A percentile compares a stretch with the other conserved stretches of the same genome.
Conservation (phyloP, 2,888 invertebrate genomes). For the Anthoptus insignis region DNA sequence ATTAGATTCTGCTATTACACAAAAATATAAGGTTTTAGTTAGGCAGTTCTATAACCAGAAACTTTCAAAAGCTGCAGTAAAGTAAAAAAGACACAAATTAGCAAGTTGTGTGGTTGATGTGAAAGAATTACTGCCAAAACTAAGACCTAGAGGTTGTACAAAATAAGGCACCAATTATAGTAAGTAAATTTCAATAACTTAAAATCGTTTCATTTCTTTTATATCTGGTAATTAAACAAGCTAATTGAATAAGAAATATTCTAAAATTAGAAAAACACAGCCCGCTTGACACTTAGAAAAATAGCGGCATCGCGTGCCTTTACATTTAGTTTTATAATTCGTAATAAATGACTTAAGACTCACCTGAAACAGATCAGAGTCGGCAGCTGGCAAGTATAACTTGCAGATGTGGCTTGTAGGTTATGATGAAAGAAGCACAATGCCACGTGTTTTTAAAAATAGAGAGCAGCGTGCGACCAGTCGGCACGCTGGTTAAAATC, state of each 20-base stretch:
- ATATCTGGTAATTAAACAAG: no score
- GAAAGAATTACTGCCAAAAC: no score
- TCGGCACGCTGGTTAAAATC: slow-evolving; percentile 67
- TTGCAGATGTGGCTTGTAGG: slow-evolving; percentile 51
- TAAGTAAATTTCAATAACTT: no score
- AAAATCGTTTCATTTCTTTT: no score
- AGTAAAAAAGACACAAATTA: no score
- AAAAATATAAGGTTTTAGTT: no score
- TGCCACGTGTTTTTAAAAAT: slow-evolving; percentile 77
- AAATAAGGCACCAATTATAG: no score
- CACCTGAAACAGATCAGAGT: slow-evolving; percentile 17
- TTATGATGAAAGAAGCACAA: slow-evolving; percentile 62
- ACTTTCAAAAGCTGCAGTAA: no score
- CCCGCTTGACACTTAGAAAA: background rate
- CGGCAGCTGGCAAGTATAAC: slow-evolving; percentile 38
- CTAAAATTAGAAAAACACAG: background rate
- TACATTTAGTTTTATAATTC: background rate
- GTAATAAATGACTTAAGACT: background rate
- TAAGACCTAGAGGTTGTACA: no score
- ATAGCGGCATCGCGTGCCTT: background rate
- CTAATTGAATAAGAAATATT: background rate
- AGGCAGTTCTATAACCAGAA: no score
- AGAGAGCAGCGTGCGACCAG: slow-evolving; percentile 61
- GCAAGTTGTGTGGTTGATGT: no score
- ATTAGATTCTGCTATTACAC: no score